phyloP scores from a whole-genome alignment of 2,113 vertebrate species.

The Charina bottae region DNA sequence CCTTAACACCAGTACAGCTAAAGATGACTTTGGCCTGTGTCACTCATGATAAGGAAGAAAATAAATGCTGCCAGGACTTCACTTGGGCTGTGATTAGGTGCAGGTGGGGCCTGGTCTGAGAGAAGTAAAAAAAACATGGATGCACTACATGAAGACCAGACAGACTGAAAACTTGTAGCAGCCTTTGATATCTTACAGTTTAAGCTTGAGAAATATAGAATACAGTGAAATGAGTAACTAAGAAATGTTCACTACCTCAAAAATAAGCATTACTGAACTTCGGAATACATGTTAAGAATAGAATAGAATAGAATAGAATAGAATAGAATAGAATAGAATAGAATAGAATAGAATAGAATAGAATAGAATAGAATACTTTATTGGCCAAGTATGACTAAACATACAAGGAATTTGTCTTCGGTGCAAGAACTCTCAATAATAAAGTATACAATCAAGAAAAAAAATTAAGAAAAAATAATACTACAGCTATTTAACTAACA shows the following conservation, averaged over 20 bases:
- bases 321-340: too few species aligned
- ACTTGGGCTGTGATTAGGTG: background rate
- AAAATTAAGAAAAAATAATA: too few species aligned
- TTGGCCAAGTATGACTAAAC: too few species aligned
- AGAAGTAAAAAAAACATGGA: background rate
- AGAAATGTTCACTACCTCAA: background rate
- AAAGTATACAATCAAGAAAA: too few species aligned
- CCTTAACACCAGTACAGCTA: background rate
- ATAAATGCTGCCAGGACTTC: background rate
- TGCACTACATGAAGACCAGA: background rate
- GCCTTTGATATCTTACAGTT: background rate
- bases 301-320: too few species aligned
- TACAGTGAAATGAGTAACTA: background rate
- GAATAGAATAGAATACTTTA: too few species aligned
- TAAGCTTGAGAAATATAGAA: background rate
- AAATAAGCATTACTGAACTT: background rate
- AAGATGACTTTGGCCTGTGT: background rate
- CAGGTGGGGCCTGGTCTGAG: background rate
- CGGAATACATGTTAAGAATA: background rate
- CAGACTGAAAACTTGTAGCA: background rate
- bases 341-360: too few species aligned
- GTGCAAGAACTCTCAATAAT: too few species aligned
- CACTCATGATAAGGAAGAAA: background rate
- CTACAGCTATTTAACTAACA: too few species aligned
- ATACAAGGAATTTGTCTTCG: too few species aligned